Evolutionary conservation across 1,140 invertebrate genomes (phyloP).

Genomic region (Aphidius ervi): DNA sequence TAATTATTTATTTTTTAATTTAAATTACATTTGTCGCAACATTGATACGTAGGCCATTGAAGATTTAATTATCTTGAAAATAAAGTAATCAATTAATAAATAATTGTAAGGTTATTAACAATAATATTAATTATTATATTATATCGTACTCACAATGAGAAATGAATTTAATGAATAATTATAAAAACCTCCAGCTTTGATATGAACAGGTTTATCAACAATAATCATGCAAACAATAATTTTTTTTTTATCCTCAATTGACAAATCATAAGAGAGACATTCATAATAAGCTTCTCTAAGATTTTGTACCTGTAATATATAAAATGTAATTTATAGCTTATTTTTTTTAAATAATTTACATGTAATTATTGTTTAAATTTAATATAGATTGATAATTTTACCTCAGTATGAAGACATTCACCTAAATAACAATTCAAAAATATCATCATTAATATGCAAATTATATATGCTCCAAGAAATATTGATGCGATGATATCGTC

Average conservation of each 20-base stretch:
- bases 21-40: conserved; percentile 12
- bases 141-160: background rate
- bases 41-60: conserved; percentile 28
- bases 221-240: conserved; percentile 17
- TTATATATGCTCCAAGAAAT: background rate
- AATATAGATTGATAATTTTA: background rate
- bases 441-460: background rate
- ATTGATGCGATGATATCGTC: background rate
- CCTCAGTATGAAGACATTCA: background rate
- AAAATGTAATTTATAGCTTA: too few relatives aligned
- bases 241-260: background rate
- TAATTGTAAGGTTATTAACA: background rate
- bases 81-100: background rate
- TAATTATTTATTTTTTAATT: background rate
- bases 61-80: conserved; percentile 27
- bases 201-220: conserved; percentile 8
- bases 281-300: conserved; percentile 16
- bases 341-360: too few relatives aligned
- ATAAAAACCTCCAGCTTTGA: conserved; percentile 17
- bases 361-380: background rate
- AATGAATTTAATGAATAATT: conserved; percentile 10
- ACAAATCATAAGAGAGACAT: conserved; percentile 15
- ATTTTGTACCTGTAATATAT: background rate
- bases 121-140: too few relatives aligned
- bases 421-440: background rate